These are phyloP conservation scores for Crocodylus rhombifer DNA, from an alignment of 2,797 vertebrate species.

Conservation along the genomic window DNA sequence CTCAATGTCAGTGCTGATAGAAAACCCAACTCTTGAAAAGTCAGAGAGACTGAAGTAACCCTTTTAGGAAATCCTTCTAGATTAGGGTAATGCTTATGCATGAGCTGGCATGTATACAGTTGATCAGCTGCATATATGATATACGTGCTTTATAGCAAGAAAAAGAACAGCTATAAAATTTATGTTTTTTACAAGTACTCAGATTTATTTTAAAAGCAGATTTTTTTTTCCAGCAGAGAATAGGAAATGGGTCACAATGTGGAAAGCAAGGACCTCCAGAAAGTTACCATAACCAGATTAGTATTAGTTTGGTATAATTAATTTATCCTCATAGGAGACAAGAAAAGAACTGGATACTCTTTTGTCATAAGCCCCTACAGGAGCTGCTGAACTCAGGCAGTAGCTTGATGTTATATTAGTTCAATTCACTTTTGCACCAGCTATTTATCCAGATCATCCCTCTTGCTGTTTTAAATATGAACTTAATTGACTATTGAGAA, in stretches of 20 bases:
- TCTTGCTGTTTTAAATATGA: background rate
- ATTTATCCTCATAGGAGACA: background rate
- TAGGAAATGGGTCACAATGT: background rate
- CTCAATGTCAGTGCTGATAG: background rate
- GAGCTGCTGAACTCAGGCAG: background rate
- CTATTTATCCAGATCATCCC: background rate
- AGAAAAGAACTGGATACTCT: background rate
- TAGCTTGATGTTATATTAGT: slow-evolving; percentile 8
- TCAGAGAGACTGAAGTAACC: background rate
- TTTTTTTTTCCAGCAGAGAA: background rate
- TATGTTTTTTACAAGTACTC: background rate
- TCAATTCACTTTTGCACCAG: background rate
- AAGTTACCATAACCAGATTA: background rate
- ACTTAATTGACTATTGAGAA: background rate
- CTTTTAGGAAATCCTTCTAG: slow-evolving; percentile 3
- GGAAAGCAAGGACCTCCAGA: background rate
- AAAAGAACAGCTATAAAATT: background rate
- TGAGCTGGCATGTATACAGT: background rate
- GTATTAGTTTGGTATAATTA: background rate
- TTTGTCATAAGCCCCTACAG: background rate
- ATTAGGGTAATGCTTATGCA: background rate
- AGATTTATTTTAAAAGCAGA: background rate
- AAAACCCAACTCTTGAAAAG: background rate
- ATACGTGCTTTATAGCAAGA: background rate
- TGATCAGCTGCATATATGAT: background rate